Evolutionary conservation across 2,888 invertebrate genomes (phyloP).

Genomic region (Phengaris arion): DNA sequence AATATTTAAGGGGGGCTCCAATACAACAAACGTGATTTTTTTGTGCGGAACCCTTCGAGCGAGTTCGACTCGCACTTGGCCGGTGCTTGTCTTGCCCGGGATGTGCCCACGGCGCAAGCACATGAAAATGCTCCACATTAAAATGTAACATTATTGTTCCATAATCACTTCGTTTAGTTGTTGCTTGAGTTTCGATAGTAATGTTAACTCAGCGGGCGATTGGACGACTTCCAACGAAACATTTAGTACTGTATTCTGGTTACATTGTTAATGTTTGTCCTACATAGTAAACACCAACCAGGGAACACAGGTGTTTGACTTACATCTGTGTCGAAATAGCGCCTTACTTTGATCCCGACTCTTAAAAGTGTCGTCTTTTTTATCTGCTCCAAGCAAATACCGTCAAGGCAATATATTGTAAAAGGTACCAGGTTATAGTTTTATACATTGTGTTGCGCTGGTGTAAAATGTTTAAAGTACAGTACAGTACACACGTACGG

Average conservation of each 20-base stretch:
- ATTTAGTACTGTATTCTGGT: slow-evolving; percentile 45
- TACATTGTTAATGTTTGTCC: slow-evolving; percentile 51
- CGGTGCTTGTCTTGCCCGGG: too few relatives aligned
- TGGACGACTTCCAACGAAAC: slow-evolving; percentile 54
- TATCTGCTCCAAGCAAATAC: slow-evolving; percentile 17
- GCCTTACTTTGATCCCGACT: slow-evolving; percentile 37
- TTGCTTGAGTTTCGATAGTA: slow-evolving; percentile 16
- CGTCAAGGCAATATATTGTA: neutral
- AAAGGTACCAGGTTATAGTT: slow-evolving; percentile 3
- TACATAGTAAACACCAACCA: slow-evolving; percentile 51
- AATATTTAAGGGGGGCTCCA: too few relatives aligned
- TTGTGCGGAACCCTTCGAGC: too few relatives aligned
- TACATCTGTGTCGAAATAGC: slow-evolving; percentile 45
- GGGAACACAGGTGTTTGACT: slow-evolving; percentile 50
- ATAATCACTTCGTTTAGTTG: slow-evolving; percentile 4
- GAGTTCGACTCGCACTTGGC: too few relatives aligned
- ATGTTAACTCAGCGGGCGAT: slow-evolving; percentile 38
- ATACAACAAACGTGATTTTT: too few relatives aligned
- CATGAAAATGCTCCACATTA: neutral
- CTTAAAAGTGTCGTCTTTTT: slow-evolving; percentile 21
- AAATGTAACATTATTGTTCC: slow-evolving; percentile 5
- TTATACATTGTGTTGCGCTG: slow-evolving; percentile 19
- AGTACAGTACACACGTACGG: neutral
- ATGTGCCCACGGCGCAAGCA: neutral
- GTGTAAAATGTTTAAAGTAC: slow-evolving; percentile 10